A percentile compares a stretch with the other conserved stretches of the same genome.
These are phyloP conservation scores for Laterallus jamaicensis DNA, from an alignment of 2,113 vertebrate genomes.

Conservation along the genomic window DNA sequence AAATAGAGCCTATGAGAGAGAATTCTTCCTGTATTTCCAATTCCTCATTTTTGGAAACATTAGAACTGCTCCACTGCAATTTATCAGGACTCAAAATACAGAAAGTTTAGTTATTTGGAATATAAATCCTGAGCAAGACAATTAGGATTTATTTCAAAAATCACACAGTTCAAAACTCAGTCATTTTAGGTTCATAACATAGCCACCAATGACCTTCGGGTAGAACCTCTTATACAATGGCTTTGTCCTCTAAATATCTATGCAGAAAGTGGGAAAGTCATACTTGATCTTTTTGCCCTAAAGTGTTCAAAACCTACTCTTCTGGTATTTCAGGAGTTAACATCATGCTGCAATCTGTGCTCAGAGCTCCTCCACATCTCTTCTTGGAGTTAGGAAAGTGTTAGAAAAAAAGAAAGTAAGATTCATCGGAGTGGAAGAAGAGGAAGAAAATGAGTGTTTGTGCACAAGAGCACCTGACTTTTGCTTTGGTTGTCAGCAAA, in stretches of 20 bases:
- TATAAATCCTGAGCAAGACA: not conserved
- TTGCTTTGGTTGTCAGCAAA: not conserved
- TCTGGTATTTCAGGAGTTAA: not conserved
- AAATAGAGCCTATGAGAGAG: not conserved
- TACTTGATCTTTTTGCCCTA: not conserved
- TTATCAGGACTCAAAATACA: not conserved
- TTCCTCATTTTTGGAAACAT: not conserved
- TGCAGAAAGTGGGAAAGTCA: not conserved
- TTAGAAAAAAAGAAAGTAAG: not conserved
- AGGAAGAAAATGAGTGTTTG: not conserved
- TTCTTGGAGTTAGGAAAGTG: not conserved
- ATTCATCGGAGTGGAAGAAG: not conserved
- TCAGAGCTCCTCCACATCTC: not conserved
- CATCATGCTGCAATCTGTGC: not conserved
- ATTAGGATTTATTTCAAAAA: not conserved
- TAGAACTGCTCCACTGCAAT: not conserved
- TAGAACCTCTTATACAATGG: not conserved
- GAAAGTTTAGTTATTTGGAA: not conserved
- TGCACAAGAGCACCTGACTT: not conserved
- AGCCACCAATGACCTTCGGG: not conserved
- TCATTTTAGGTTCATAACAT: not conserved
- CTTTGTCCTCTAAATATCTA: not conserved
- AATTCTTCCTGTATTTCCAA: not conserved
- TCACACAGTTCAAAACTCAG: not conserved
- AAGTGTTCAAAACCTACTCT: not conserved